Percentiles rank a stretch among this genome's conserved stretches.
Evolutionary conservation across 2,888 invertebrate genomes (phyloP).

Genomic region (Nephrotoma flavescens): DNA sequence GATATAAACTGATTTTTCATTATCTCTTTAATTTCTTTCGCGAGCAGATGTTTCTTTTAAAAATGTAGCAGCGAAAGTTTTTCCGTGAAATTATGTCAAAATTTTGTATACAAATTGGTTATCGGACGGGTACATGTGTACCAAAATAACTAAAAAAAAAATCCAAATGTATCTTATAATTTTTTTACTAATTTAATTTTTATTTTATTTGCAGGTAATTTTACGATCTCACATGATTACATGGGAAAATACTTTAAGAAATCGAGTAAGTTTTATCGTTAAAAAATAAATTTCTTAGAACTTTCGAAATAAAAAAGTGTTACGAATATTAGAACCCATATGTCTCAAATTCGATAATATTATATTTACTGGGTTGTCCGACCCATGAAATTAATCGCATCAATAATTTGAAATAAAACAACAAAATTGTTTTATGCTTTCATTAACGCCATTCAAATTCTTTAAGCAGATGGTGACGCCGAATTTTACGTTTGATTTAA

Average conservation of each 20-base stretch:
- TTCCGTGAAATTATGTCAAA: not conserved
- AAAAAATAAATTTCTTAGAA: not conserved
- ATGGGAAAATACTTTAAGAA: not conserved
- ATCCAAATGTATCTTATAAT: not conserved
- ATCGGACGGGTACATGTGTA: not conserved
- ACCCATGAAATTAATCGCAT: not conserved
- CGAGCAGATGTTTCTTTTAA: not conserved
- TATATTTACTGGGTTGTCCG: not conserved
- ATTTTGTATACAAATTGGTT: not conserved
- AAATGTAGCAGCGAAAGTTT: not conserved
- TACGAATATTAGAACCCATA: not conserved
- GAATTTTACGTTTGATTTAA: not conserved
- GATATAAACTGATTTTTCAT: not conserved
- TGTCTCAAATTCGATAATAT: not conserved
- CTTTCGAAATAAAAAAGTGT: not conserved
- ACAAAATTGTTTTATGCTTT: not conserved
- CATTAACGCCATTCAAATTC: not conserved
- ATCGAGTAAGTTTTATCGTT: not conserved
- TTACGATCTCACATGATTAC: not conserved
- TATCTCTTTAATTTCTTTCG: not conserved
- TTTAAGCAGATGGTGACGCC: not conserved
- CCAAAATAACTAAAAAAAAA: no score
- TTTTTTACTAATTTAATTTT: not conserved
- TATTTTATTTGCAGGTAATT: not conserved
- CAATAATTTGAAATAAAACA: not conserved